These are phyloP conservation scores for Apteryx owenii DNA, from an alignment of 2,113 vertebrate species.

Conservation along the genomic window DNA sequence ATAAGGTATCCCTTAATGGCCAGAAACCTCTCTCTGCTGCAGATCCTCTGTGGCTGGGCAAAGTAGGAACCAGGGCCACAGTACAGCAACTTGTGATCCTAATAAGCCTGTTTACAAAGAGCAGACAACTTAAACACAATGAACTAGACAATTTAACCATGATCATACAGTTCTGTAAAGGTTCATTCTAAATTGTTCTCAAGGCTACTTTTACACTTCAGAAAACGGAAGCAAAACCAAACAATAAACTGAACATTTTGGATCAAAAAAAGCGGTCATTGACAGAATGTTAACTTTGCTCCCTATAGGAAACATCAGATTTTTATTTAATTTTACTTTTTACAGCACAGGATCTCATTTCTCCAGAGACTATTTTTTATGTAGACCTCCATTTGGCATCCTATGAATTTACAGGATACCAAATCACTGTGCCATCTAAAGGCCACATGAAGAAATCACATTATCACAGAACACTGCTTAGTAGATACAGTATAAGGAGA, in stretches of 20 bases:
- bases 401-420: background rate
- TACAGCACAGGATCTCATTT: background rate
- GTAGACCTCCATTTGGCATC: background rate
- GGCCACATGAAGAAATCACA: background rate
- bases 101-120: background rate
- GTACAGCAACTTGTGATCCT: background rate
- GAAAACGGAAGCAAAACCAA: background rate
- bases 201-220: background rate
- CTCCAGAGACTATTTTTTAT: background rate
- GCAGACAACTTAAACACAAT: background rate
- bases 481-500: background rate
- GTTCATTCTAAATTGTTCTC: background rate
- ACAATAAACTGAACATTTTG: background rate
- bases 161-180: background rate
- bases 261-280: background rate
- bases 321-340: background rate
- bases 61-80: background rate
- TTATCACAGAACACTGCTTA: background rate
- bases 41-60: background rate
- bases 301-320: background rate
- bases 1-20: background rate
- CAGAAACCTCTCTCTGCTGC: background rate
- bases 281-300: background rate
- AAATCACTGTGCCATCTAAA: background rate
- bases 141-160: background rate